Conservation (phyloP, 2,888 invertebrate genomes). For the Drosophila yooni region DNA sequence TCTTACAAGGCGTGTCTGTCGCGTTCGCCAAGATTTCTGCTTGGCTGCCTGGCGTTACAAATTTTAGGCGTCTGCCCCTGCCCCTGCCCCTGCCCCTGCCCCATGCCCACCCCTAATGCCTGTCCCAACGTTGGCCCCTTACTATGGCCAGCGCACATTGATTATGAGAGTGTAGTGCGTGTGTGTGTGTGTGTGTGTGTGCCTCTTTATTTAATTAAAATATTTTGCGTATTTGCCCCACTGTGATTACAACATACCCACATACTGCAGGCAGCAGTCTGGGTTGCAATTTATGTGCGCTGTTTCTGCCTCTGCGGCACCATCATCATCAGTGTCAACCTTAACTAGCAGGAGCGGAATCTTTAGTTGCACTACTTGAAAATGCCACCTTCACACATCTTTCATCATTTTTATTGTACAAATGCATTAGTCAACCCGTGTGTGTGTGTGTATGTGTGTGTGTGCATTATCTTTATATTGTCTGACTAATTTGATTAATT, state of each 20-base stretch:
- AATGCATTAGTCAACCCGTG: background rate
- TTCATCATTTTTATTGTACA: background rate
- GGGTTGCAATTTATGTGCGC: slow-evolving; percentile 56
- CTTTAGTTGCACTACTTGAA: slow-evolving; percentile 30
- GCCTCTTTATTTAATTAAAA: slow-evolving; percentile 74
- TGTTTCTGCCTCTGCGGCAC: slow-evolving; percentile 43
- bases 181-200: slow-evolving; percentile 17
- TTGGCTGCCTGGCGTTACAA: slow-evolving; percentile 78
- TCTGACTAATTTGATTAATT: slow-evolving; percentile 71
- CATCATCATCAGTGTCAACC: slow-evolving; percentile 43
- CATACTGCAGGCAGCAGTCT: slow-evolving; percentile 8
- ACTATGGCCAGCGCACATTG: slow-evolving; percentile 27
- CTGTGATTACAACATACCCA: slow-evolving; percentile 15
- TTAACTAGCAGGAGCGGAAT: slow-evolving; percentile 42
- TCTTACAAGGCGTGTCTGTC: slow-evolving; percentile 73
- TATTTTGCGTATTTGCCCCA: slow-evolving; percentile 62
- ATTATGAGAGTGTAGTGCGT: slow-evolving; percentile 38
- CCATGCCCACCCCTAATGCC: slow-evolving; percentile 21
- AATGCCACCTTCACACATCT: background rate
- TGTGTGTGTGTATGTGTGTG: slow-evolving; percentile 19
- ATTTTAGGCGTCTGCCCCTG: slow-evolving; percentile 41
- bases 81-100: background rate
- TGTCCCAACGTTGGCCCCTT: slow-evolving; percentile 17
- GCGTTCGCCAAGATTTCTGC: slow-evolving; percentile 69
- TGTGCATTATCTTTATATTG: slow-evolving; percentile 59